These are phyloP conservation scores for Entelurus aequoreus DNA, from an alignment of 2,113 vertebrate species.

Conservation along the genomic window DNA sequence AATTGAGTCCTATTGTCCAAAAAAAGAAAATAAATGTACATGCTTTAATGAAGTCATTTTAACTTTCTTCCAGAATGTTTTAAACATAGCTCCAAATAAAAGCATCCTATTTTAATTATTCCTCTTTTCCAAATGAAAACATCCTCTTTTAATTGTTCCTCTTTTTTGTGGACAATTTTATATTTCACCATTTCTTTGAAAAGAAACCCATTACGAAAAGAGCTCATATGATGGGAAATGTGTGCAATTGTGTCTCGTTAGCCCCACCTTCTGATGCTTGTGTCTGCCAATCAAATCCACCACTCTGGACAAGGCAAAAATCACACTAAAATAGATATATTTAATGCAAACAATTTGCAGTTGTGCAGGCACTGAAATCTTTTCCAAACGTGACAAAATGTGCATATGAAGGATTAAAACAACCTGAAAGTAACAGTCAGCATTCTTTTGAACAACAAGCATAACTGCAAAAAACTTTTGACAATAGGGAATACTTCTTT, in stretches of 20 bases:
- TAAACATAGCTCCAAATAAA: too few species aligned
- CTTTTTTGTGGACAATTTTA: background rate
- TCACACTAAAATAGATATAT: background rate
- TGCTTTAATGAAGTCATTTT: too few species aligned
- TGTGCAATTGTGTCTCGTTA: too few species aligned
- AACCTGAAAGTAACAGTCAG: background rate
- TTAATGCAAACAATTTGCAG: too few species aligned
- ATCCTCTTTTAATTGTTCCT: conserved; percentile 15
- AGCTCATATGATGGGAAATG: background rate
- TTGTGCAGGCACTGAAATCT: too few species aligned
- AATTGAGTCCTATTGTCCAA: too few species aligned
- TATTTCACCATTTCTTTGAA: background rate
- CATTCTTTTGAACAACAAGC: background rate
- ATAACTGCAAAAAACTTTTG: background rate
- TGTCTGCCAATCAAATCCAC: background rate
- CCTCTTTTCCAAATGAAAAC: background rate
- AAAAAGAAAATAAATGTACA: too few species aligned
- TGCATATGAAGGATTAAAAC: background rate
- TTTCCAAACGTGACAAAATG: conserved; percentile 5
- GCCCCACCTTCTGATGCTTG: too few species aligned
- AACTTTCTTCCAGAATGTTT: too few species aligned
- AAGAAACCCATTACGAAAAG: background rate
- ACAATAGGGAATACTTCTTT: too few species aligned
- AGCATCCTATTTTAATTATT: conserved; percentile 17
- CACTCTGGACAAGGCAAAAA: background rate